Conservation (phyloP, 2,888 invertebrate genomes). For the Osmoderma eremita region DNA sequence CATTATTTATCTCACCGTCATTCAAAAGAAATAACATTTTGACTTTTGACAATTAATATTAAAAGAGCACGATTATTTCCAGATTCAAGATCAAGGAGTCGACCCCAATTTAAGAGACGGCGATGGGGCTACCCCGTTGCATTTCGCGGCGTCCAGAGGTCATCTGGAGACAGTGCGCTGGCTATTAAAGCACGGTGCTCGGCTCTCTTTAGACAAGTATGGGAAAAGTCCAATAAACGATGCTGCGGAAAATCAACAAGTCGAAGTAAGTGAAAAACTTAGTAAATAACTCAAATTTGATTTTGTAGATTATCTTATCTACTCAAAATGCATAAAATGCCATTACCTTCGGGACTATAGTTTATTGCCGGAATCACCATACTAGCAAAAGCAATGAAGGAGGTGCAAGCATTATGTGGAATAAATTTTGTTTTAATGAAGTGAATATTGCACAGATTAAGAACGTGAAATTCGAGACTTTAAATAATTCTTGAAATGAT, state of each 20-base stretch:
- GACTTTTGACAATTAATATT: too few species aligned
- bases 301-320: background rate
- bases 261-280: conserved; percentile 74
- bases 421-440: too few species aligned
- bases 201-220: conserved; percentile 82
- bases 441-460: too few species aligned
- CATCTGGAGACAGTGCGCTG: conserved; percentile 83
- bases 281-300: background rate
- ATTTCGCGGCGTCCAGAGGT: conserved; percentile 88
- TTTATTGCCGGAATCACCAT: too few species aligned
- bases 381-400: too few species aligned
- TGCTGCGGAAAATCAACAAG: conserved; percentile 90
- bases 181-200: conserved; percentile 85
- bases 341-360: too few species aligned
- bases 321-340: background rate
- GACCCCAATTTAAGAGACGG: conserved; percentile 88
- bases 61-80: conserved; percentile 45
- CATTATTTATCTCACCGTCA: too few species aligned
- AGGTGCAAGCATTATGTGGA: too few species aligned
- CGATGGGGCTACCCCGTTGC: conserved; percentile 88
- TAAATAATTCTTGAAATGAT: too few species aligned
- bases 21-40: too few species aligned
- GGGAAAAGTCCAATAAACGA: conserved; percentile 92
- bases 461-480: too few species aligned
- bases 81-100: conserved; percentile 85